Conservation (phyloP, 1,140 invertebrate species). For the Zaprionus nigranus region DNA sequence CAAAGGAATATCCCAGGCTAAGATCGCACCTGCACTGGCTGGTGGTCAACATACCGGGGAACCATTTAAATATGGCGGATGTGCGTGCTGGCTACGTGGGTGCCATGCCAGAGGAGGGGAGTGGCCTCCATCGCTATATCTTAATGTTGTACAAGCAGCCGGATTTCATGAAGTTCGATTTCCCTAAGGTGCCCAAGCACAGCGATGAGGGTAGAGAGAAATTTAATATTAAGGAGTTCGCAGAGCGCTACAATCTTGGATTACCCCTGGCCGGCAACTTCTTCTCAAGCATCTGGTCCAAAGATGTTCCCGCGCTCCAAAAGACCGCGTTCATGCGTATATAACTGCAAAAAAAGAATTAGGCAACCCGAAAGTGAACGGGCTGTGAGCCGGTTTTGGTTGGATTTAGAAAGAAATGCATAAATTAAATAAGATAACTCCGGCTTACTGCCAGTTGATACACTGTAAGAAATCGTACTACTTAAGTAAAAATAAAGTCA, state of each 20-base stretch:
- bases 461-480: slow-evolving; percentile 29
- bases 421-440: slow-evolving; percentile 45
- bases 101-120: slow-evolving; percentile 91
- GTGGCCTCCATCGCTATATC: slow-evolving; percentile 95
- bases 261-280: slow-evolving; percentile 94
- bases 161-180: slow-evolving; percentile 82
- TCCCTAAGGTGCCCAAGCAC: slow-evolving; percentile 66
- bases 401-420: slow-evolving; percentile 45
- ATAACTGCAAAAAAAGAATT: slow-evolving; percentile 3
- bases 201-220: slow-evolving; percentile 88
- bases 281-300: slow-evolving; percentile 84
- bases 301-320: slow-evolving; percentile 48
- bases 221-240: slow-evolving; percentile 92
- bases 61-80: slow-evolving; percentile 90
- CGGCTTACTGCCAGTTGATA: slow-evolving; percentile 28
- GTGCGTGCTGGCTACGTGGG: slow-evolving; percentile 93
- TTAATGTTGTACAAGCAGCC: slow-evolving; percentile 94
- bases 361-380: slow-evolving; percentile 25
- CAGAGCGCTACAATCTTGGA: slow-evolving; percentile 91
- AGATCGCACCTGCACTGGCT: slow-evolving; percentile 97
- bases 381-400: slow-evolving; percentile 29
- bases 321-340: slow-evolving; percentile 19
- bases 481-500: slow-evolving; percentile 8
- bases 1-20: slow-evolving; percentile 89
- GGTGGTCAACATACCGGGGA: slow-evolving; percentile 94